Base-by-base conservation (phyloP, 2,888 invertebrate genomes). In the Ischnus inquisitorius region DNA sequence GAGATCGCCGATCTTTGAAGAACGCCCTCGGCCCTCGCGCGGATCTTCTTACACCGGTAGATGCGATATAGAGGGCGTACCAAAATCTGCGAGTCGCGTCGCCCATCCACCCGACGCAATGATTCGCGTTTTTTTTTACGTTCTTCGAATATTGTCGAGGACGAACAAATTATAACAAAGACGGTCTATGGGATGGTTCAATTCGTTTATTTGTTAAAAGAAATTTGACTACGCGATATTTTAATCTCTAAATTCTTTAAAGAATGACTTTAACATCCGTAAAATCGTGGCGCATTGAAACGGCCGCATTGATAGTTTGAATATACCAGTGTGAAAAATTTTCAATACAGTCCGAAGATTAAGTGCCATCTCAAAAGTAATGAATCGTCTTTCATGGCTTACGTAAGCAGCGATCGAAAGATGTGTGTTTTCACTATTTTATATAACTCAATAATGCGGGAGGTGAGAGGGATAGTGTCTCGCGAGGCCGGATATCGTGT, bases 1-100 rank as follows among this genome's bases (percentile, higher is more conserved):
- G 84, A 85, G 89, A 89, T 88, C 85, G 87, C 82, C 82, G 87
- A 87, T 87, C 87, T 90, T 71, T 83, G 79, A 84, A 84, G 85
- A 87, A 89, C 68, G 78, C 84, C 79, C 75, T 83, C 78, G 82
- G 67, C 67, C 64, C 68, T 78, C 28, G 22, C 48, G 72, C 62
- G 71, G 48, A 67, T 60, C 72, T 48, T 69, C 62, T 71, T 71
- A 5, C 60, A 57, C 28, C 39, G 22, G 39, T 57, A 69, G 48
- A 34, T 39, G 64, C 64, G 16, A 64, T 39, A 19, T 14, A 41
- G 64, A 64, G 64, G 19, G 12, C 16, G 39, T 19, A 16, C 64
- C 16, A 64, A 64, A 64, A 64, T 34, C 39, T n/a, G 19, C 39
- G 10, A 64, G 34, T 39, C 54, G 60, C 25, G 3, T 16, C 12